Base-by-base conservation (phyloP, 1,140 invertebrate genomes). In the Oscheius sp. region DNA sequence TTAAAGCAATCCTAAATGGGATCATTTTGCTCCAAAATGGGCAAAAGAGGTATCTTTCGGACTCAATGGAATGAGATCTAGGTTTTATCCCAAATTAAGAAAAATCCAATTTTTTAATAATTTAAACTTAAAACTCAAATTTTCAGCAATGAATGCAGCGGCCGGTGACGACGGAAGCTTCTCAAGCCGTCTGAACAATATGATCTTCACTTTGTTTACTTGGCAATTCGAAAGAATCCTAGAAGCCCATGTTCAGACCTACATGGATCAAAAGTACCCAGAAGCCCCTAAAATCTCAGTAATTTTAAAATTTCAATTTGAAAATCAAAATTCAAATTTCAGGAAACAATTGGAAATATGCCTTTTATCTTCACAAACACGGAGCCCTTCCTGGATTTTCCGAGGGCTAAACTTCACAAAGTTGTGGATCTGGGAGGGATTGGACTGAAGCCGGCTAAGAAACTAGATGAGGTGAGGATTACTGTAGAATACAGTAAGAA, bases 351-450 rank as follows among this genome's bases (percentile, higher is more conserved):
- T 7, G 26, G 23, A 7, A 63, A 63, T 31, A 36, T 63, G 29
- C n/a, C 64, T 28, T 67, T 59, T 45, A 35, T 67, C 23, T 58
- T 67, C 20, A 67, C 64, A 4, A 69, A 69, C 32, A 26, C 10
- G 10, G 67, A 69, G 20, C 58, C 52, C 3, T 67, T 69, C 10
- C n/a, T 69, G 4, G 67, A 69, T n/a, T 69, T 34, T 26, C 59
- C 67, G 13, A 7, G 59, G 15, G 64, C 67, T 3, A 69, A 26
- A 20, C 15, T 69, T 23, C 32, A 29, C 23, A 66, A 67, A 69
- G 31, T 69, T n/a, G 23, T 66, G 4, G 52, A 69, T 46, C 23
- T 69, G 10, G 67, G 67, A 13, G 67, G 67, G 68, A 69, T 69
- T 63, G 52, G 67, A 13, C 15, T 67, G 34, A 66, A 64, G n/a